phyloP scores from a whole-genome alignment of 2,888 invertebrate genomes.

The Leptopilina syphax region DNA sequence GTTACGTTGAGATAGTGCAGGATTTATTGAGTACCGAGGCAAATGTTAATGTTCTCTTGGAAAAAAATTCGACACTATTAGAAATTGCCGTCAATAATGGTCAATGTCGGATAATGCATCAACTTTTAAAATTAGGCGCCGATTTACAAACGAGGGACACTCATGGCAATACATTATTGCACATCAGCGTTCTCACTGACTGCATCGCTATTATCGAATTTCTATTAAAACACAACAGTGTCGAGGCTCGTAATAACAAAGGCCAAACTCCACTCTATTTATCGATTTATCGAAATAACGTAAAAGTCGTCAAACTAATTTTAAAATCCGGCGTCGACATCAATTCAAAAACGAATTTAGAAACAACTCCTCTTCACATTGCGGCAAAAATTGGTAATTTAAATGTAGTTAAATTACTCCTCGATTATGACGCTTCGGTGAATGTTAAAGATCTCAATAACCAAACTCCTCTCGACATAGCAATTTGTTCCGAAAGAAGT shows the following conservation, averaged over 20 bases:
- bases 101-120: background rate
- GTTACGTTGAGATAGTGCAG: background rate
- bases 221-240: background rate
- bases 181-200: background rate
- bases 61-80: constrained; percentile 3
- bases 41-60: background rate
- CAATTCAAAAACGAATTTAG: background rate
- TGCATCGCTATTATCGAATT: background rate
- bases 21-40: background rate
- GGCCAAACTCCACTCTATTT: constrained; percentile 13
- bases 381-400: constrained; percentile 4
- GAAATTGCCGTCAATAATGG: constrained; percentile 15
- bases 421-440: background rate
- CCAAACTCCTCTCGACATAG: constrained; percentile 11
- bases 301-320: background rate
- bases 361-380: constrained; percentile 8
- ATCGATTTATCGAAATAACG: background rate
- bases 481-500: background rate
- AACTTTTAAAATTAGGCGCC: constrained; percentile 14
- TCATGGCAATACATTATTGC: constrained; percentile 11
- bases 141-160: background rate
- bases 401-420: constrained; percentile 5
- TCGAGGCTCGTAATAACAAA: background rate
- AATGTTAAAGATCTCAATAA: background rate
- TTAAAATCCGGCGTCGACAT: constrained; percentile 14